Percentiles rank a stretch among this genome's conserved stretches.
These are phyloP conservation scores for Philereme transversata DNA, from an alignment of 2,888 invertebrate species.

Conservation along the genomic window DNA sequence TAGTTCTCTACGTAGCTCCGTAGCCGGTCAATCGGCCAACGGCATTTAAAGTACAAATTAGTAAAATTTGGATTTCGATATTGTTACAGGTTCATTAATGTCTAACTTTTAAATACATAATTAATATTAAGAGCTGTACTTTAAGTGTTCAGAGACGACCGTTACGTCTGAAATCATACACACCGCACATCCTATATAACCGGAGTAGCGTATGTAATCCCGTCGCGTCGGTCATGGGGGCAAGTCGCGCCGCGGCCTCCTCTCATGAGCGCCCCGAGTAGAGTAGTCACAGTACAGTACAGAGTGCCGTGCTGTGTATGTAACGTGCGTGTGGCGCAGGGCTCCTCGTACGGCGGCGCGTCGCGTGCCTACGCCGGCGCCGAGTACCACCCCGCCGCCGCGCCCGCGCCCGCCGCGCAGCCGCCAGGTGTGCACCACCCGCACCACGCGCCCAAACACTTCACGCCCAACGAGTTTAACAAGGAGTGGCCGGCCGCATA, in stretches of 20 bases:
- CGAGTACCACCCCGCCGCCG: constrained; percentile 68
- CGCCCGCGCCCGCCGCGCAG: constrained; percentile 67
- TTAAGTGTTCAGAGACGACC: constrained; percentile 83
- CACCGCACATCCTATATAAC: constrained; percentile 54
- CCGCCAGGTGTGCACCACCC: constrained; percentile 82
- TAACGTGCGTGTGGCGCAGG: constrained; percentile 57
- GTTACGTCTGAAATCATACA: constrained; percentile 64
- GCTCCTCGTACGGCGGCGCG: constrained; percentile 81
- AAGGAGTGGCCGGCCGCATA: constrained; percentile 84
- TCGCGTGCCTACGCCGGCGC: constrained; percentile 71
- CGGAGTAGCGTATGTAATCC: constrained; percentile 42
- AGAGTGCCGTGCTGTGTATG: constrained; percentile 5
- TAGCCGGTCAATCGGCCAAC: constrained; percentile 69
- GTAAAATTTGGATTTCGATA: constrained; percentile 83
- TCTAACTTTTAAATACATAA: constrained; percentile 68
- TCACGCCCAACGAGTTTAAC: constrained; percentile 80
- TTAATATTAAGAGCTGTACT: constrained; percentile 83
- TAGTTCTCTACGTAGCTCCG: constrained; percentile 66
- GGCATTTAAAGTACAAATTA: constrained; percentile 84
- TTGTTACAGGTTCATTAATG: constrained; percentile 84
- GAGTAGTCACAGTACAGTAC: too few relatives aligned
- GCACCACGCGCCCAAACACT: constrained; percentile 84
- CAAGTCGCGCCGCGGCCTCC: constrained; percentile 34
- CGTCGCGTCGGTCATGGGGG: constrained; percentile 32
- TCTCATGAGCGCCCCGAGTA: background rate